These are phyloP conservation scores for Sebastes nivosus DNA, from an alignment of 2,797 vertebrate species.

Conservation along the genomic window DNA sequence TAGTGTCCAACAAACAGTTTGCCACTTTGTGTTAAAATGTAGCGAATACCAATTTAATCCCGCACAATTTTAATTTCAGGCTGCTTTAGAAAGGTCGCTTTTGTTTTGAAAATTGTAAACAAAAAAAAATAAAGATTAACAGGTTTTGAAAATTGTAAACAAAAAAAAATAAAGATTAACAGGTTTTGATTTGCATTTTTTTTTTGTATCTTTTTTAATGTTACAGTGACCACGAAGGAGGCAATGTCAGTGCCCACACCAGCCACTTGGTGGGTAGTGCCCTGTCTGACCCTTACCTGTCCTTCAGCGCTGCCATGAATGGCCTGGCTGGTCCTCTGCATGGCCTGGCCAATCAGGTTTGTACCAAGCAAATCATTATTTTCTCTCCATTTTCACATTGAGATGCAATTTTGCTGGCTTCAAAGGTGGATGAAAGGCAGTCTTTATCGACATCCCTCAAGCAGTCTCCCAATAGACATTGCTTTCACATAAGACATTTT, in stretches of 20 bases:
- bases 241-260: constrained; percentile 95
- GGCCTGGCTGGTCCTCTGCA: constrained; percentile 96
- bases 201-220: not conserved
- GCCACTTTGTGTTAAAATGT: not conserved
- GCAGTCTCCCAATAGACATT: not conserved
- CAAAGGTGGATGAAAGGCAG: too few relatives aligned
- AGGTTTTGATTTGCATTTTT: not conserved
- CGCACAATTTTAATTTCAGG: not conserved
- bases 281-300: constrained; percentile 95
- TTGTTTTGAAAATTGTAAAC: not conserved
- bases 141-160: too few relatives aligned
- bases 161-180: too few relatives aligned
- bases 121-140: too few relatives aligned
- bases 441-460: not conserved
- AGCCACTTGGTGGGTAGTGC: constrained; percentile 96
- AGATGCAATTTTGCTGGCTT: not conserved
- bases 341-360: constrained; percentile 96
- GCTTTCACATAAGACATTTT: not conserved
- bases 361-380: not conserved
- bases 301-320: constrained; percentile 97
- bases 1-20: not conserved
- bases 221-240: constrained; percentile 94
- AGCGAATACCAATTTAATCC: not conserved
- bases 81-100: not conserved
- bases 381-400: not conserved